phyloP scores from a whole-genome alignment of 1,140 invertebrate genomes.

The Neodiprion lecontei region DNA sequence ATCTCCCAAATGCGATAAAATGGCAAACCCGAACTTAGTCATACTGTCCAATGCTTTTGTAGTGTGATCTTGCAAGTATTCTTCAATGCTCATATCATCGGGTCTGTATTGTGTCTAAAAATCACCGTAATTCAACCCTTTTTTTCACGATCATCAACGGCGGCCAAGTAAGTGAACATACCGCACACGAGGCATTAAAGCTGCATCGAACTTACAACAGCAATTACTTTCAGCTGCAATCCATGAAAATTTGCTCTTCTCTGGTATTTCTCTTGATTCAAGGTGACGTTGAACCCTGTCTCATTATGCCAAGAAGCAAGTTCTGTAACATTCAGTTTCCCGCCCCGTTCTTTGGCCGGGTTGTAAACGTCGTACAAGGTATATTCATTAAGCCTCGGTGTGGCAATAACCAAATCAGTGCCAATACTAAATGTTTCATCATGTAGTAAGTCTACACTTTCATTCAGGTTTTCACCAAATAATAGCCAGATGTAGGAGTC shows the following conservation, averaged over 20 bases:
- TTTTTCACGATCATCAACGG: neutral
- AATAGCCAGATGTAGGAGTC: slow-evolving; percentile 43
- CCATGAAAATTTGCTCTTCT: slow-evolving; percentile 44
- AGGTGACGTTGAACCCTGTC: slow-evolving; percentile 30
- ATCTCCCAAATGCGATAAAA: slow-evolving; percentile 36
- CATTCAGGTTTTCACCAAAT: slow-evolving; percentile 34
- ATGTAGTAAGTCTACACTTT: slow-evolving; percentile 30
- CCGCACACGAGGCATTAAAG: slow-evolving; percentile 22
- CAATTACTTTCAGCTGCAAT: slow-evolving; percentile 37
- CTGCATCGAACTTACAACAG: slow-evolving; percentile 36
- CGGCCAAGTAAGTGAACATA: slow-evolving; percentile 13
- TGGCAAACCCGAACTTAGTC: slow-evolving; percentile 39
- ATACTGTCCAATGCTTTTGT: slow-evolving; percentile 41
- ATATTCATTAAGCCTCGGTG: slow-evolving; percentile 25
- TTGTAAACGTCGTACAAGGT: slow-evolving; percentile 43
- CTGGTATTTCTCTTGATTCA: slow-evolving; percentile 33
- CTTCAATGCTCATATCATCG: slow-evolving; percentile 33
- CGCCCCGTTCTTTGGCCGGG: slow-evolving; percentile 43
- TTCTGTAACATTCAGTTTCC: slow-evolving; percentile 38
- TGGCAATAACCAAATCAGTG: slow-evolving; percentile 39
- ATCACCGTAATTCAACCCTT: neutral
- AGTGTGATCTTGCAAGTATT: slow-evolving; percentile 39
- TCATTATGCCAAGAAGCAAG: slow-evolving; percentile 34
- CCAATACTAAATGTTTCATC: slow-evolving; percentile 39
- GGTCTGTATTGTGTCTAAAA: slow-evolving; percentile 41